phyloP scores from a whole-genome alignment of 2,888 invertebrate genomes.

The Bombylius discolor region DNA sequence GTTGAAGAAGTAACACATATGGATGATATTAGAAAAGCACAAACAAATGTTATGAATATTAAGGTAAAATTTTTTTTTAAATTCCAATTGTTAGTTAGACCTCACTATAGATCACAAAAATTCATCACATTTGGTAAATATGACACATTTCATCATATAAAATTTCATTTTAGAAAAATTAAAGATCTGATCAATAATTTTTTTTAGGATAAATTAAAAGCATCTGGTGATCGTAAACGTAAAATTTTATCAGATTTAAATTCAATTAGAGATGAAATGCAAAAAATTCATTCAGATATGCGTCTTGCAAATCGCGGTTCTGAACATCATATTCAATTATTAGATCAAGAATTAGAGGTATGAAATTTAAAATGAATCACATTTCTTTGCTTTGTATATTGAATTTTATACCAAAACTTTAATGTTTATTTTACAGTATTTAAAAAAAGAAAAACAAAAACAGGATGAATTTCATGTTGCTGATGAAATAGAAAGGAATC shows the following conservation, averaged over 20 bases:
- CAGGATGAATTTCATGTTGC: conserved; percentile 47
- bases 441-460: conserved; percentile 45
- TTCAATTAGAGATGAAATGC: conserved; percentile 4
- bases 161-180: background rate
- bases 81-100: too few species aligned
- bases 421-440: background rate
- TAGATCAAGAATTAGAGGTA: conserved; percentile 2
- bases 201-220: conserved; percentile 7
- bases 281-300: conserved; percentile 7
- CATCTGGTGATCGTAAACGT: conserved; percentile 7
- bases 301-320: conserved; percentile 3
- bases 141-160: background rate
- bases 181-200: background rate
- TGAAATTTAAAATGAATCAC: background rate
- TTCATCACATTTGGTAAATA: background rate
- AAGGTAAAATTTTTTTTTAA: background rate
- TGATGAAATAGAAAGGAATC: conserved; percentile 62
- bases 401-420: too few species aligned
- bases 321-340: conserved; percentile 6
- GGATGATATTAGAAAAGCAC: conserved; percentile 11
- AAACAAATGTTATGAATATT: conserved; percentile 9
- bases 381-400: too few species aligned
- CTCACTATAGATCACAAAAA: too few species aligned
- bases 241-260: conserved; percentile 2
- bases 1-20: conserved; percentile 11